Evolutionary conservation across 2,797 vertebrate species (phyloP).

Genomic region (Morelia viridis): DNA sequence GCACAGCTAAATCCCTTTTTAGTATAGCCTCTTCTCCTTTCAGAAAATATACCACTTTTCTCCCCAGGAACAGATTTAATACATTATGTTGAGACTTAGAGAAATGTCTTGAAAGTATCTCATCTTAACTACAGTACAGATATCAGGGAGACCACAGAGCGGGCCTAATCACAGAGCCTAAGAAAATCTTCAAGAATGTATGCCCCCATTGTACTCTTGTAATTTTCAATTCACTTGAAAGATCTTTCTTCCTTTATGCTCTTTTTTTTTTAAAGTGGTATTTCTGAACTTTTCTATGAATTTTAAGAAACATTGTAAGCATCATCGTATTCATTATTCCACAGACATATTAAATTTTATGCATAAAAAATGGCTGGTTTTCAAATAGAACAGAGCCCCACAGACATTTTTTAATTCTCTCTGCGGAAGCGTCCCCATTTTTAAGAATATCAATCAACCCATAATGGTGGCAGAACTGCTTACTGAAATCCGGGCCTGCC

Average conservation of each 20-base stretch:
- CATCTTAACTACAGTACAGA: slow-evolving; percentile 30
- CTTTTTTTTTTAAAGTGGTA: slow-evolving; percentile 40
- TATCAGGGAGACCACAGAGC: slow-evolving; percentile 25
- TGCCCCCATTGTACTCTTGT: slow-evolving; percentile 48
- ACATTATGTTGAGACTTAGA: slow-evolving; percentile 46
- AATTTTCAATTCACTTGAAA: slow-evolving; percentile 61
- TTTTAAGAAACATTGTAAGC: neutral
- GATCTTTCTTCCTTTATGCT: slow-evolving; percentile 48
- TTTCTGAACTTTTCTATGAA: slow-evolving; percentile 10
- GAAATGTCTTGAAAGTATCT: slow-evolving; percentile 38
- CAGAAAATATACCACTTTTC: slow-evolving; percentile 40
- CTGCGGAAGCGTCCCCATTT: neutral
- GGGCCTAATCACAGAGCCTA: slow-evolving; percentile 45
- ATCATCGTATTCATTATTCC: slow-evolving; percentile 15
- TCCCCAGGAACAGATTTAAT: slow-evolving; percentile 37
- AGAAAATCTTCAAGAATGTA: slow-evolving; percentile 49
- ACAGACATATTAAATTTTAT: neutral
- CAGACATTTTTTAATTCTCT: slow-evolving; percentile 7
- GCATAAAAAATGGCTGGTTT: slow-evolving; percentile 7
- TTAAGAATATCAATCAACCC: neutral
- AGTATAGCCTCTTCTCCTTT: slow-evolving; percentile 39
- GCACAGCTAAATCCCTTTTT: slow-evolving; percentile 48
- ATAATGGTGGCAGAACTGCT: neutral
- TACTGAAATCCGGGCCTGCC: neutral
- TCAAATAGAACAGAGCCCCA: slow-evolving; percentile 1